Evolutionary conservation across 2,113 vertebrate species (phyloP).

Genomic region (Poeciliopsis retropinna): DNA sequence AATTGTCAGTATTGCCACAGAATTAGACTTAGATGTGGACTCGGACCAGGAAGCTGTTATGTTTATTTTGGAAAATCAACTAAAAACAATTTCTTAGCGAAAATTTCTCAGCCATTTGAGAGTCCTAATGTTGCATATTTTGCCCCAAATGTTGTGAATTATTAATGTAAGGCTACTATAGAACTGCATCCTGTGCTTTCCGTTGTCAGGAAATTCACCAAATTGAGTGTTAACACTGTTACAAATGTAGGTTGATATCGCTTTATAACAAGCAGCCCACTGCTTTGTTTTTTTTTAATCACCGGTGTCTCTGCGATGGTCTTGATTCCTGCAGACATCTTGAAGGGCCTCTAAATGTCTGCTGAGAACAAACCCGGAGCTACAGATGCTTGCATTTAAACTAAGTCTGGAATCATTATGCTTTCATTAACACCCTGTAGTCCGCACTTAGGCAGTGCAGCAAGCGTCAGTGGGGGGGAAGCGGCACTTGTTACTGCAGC

Average conservation of each 20-base stretch:
- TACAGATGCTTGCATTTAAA: neutral
- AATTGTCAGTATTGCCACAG: no score
- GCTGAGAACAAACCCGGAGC: neutral
- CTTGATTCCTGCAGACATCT: neutral
- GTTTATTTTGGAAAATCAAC: neutral
- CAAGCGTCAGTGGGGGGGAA: constrained; percentile 39
- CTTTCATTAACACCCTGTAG: constrained; percentile 50
- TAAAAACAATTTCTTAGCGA: neutral
- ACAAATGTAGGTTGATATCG: no score
- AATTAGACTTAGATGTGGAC: no score
- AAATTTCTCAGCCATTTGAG: no score
- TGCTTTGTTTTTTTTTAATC: neutral
- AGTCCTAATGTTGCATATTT: neutral
- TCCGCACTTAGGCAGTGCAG: constrained; percentile 38
- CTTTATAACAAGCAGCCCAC: no score
- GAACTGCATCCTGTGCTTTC: neutral
- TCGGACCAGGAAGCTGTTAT: no score
- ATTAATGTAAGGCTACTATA: neutral
- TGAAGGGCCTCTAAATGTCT: neutral
- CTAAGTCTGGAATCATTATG: constrained; percentile 31
- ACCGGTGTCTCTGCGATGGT: neutral
- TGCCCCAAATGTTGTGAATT: neutral
- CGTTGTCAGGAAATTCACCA: neutral
- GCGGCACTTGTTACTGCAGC: constrained; percentile 62
- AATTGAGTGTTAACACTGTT: neutral